Percentiles rank a stretch among this genome's conserved stretches.
Evolutionary conservation across 1,140 invertebrate genomes (phyloP).

Genomic region (Periplaneta americana): DNA sequence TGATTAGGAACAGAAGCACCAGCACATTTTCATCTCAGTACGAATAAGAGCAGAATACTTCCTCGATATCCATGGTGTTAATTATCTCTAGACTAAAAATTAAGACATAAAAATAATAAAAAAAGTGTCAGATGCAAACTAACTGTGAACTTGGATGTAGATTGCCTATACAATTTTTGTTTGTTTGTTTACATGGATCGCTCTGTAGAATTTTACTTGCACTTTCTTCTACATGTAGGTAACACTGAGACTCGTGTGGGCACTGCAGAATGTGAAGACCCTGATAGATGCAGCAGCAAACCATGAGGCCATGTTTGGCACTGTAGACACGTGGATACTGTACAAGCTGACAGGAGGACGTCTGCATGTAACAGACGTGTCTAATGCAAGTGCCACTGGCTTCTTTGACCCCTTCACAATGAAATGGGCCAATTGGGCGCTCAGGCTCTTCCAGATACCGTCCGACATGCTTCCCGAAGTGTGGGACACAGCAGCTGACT

Average conservation of each 20-base stretch:
- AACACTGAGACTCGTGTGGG: constrained; percentile 72
- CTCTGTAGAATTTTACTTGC: constrained; percentile 6
- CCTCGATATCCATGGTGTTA: too few relatives aligned
- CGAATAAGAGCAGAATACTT: too few relatives aligned
- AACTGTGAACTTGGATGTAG: too few relatives aligned
- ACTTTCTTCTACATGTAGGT: too few relatives aligned
- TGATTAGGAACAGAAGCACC: too few relatives aligned
- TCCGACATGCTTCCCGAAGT: constrained; percentile 70
- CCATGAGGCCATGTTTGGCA: constrained; percentile 75
- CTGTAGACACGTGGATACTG: constrained; percentile 89
- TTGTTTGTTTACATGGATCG: too few relatives aligned
- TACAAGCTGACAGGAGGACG: constrained; percentile 66
- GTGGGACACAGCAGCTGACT: constrained; percentile 69
- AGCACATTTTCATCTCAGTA: too few relatives aligned
- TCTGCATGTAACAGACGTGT: constrained; percentile 78
- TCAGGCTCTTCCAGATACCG: constrained; percentile 66
- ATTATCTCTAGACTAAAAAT: too few relatives aligned
- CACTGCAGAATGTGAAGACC: constrained; percentile 61
- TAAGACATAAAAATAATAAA: constrained; percentile 11
- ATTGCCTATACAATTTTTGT: too few relatives aligned
- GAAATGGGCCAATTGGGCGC: constrained; percentile 68
- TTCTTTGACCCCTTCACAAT: constrained; percentile 87
- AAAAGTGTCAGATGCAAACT: too few relatives aligned
- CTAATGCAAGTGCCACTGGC: constrained; percentile 84
- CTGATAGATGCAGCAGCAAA: constrained; percentile 53